A percentile compares a stretch with the other conserved stretches of the same genome.
Evolutionary conservation across 2,113 vertebrate genomes (phyloP).

Genomic region (Manacus vitellinus): DNA sequence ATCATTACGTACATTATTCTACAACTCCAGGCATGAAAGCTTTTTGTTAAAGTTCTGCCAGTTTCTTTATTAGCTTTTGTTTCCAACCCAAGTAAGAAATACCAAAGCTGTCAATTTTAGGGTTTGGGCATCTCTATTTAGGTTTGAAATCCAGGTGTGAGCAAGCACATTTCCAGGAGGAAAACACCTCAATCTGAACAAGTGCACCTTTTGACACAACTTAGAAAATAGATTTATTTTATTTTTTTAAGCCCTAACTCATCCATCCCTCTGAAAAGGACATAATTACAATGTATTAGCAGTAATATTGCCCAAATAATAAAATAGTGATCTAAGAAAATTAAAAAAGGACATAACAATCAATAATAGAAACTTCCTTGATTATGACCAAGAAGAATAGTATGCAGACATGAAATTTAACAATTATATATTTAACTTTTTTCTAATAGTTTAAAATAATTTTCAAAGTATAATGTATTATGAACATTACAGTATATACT

Average conservation of each 20-base stretch:
- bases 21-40: slow-evolving; percentile 49
- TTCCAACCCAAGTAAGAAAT: background rate
- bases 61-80: slow-evolving; percentile 30
- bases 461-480: background rate
- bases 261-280: background rate
- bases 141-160: background rate
- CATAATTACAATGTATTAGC: background rate
- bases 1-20: slow-evolving; percentile 63
- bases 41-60: slow-evolving; percentile 44
- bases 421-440: background rate
- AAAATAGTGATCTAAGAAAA: background rate
- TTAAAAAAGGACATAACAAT: background rate
- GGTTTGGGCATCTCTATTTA: background rate
- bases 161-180: background rate
- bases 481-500: background rate
- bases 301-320: background rate
- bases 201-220: background rate
- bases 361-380: background rate
- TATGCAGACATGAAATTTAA: background rate
- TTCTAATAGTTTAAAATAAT: background rate
- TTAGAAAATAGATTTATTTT: background rate
- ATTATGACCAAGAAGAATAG: background rate
- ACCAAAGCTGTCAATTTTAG: background rate
- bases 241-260: background rate
- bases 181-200: background rate